Percentiles rank a stretch among this genome's conserved stretches.
phyloP scores from a whole-genome alignment of 2,888 invertebrate genomes.

The Ametastegia equiseti region DNA sequence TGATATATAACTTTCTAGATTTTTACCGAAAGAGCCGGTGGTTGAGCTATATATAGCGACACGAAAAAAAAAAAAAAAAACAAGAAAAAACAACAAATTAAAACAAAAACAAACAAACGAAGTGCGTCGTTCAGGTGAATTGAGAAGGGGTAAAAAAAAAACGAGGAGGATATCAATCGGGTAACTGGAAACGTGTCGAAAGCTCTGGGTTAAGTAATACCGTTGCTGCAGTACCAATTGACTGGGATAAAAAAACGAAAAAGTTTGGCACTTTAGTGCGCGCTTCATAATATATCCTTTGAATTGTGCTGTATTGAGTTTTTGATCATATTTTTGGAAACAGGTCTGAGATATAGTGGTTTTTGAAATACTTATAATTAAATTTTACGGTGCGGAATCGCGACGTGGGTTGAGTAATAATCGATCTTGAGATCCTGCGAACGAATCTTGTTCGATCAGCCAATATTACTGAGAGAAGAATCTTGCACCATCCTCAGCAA shows the following conservation, averaged over 20 bases:
- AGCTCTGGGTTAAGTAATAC: background rate
- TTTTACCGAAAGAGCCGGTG: constrained; percentile 14
- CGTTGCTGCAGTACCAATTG: background rate
- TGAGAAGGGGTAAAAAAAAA: background rate
- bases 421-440: background rate
- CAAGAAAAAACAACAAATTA: background rate
- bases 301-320: too few relatives aligned
- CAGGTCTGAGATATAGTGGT: too few relatives aligned
- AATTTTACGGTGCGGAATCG: background rate
- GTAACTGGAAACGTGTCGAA: background rate
- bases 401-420: background rate
- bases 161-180: background rate
- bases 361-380: too few relatives aligned
- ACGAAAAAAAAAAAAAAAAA: background rate
- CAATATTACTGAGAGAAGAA: background rate
- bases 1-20: constrained; percentile 34
- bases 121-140: background rate
- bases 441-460: constrained; percentile 21
- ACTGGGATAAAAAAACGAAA: background rate
- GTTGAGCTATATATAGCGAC: background rate
- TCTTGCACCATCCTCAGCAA: background rate
- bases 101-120: background rate
- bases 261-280: background rate
- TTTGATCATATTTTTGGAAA: too few relatives aligned
- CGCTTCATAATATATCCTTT: too few relatives aligned